Conservation (phyloP, 2,113 vertebrate species). For the Oryzias javanicus region DNA sequence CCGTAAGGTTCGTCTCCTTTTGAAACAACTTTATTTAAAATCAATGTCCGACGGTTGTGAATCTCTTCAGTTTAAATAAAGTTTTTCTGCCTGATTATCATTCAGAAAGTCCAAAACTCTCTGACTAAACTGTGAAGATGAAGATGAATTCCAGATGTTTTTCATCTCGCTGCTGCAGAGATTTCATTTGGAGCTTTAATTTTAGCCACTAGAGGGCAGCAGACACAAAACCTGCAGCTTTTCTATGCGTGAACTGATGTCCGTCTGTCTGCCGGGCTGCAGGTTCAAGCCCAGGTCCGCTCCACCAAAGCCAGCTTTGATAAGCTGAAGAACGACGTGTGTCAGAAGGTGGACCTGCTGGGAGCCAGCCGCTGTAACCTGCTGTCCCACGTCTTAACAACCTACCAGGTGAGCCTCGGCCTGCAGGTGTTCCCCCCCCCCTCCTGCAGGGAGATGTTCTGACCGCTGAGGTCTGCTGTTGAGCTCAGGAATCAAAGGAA, state of each 20-base stretch:
- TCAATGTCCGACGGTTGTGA: too few relatives aligned
- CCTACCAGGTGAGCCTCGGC: conserved; percentile 86
- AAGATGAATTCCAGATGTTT: too few relatives aligned
- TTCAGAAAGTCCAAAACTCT: too few relatives aligned
- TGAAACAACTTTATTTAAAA: not conserved
- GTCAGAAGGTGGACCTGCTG: conserved; percentile 97
- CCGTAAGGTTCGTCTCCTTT: conserved; percentile 85
- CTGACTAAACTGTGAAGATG: too few relatives aligned
- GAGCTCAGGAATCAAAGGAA: too few relatives aligned
- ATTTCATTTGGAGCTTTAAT: too few relatives aligned
- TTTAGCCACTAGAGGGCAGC: not conserved
- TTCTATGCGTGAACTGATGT: not conserved
- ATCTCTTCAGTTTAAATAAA: too few relatives aligned
- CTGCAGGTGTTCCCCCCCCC: not conserved
- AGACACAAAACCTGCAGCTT: not conserved
- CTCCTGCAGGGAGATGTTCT: too few relatives aligned
- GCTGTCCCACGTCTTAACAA: conserved; percentile 93
- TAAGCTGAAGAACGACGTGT: conserved; percentile 95
- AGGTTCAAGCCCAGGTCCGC: conserved; percentile 97
- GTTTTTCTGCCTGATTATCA: too few relatives aligned
- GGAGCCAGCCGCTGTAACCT: conserved; percentile 98
- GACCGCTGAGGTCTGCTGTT: too few relatives aligned
- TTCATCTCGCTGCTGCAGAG: too few relatives aligned
- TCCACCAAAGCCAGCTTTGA: conserved; percentile 91
- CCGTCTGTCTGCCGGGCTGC: conserved; percentile 6